Evolutionary conservation across 1,140 invertebrate genomes (phyloP).

Genomic region (Formica selysi): DNA sequence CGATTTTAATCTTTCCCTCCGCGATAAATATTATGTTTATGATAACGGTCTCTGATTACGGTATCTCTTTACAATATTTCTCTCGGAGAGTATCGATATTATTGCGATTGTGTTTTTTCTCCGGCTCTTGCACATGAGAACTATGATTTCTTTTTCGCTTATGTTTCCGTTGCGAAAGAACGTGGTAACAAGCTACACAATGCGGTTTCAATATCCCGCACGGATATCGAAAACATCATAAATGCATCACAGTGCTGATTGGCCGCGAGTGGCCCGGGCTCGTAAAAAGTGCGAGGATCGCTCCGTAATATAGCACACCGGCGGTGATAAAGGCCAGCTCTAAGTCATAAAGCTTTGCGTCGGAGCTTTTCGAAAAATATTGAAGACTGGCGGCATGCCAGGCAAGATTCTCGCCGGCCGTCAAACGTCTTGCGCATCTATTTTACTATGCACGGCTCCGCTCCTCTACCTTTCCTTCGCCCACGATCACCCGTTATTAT

Average conservation of each 20-base stretch:
- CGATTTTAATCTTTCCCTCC: neutral
- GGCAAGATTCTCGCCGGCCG: constrained; percentile 56
- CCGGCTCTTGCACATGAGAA: neutral
- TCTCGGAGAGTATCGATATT: neutral
- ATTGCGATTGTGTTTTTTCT: constrained; percentile 5
- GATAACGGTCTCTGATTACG: neutral
- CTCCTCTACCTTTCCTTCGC: constrained; percentile 27
- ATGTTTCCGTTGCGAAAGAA: neutral
- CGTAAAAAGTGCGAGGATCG: constrained; percentile 14
- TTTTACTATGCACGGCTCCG: constrained; percentile 33
- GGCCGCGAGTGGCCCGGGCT: neutral
- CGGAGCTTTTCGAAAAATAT: constrained; percentile 79
- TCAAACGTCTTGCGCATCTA: constrained; percentile 64
- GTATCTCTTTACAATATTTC: neutral
- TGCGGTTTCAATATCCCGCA: constrained; percentile 9
- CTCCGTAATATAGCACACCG: constrained; percentile 56
- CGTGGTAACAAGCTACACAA: neutral
- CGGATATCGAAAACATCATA: constrained; percentile 51
- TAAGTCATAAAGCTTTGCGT: constrained; percentile 34
- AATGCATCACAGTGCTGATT: constrained; percentile 36
- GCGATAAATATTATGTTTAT: neutral
- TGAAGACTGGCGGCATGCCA: constrained; percentile 76
- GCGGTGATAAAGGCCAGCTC: constrained; percentile 62
- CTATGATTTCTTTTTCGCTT: neutral
- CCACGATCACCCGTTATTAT: constrained; percentile 57